Evolutionary conservation across 2,888 invertebrate genomes (phyloP), one percentile per base, ranked within the genome.

Genomic region (Caenorhabditis sp.): DNA sequence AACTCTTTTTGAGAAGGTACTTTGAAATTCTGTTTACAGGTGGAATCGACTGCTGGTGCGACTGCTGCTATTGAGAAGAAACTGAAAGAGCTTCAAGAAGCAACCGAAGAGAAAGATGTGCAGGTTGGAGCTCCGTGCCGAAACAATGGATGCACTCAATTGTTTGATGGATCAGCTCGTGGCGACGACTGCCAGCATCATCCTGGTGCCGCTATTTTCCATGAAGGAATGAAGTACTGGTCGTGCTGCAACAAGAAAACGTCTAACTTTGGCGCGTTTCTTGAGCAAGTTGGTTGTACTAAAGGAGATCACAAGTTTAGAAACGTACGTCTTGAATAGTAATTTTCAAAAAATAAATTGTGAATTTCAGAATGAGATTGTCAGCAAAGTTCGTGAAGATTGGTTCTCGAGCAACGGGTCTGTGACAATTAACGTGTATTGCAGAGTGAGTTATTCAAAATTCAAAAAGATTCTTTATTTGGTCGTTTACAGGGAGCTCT

Each of bases 251-350:
- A 95, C 88, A 95, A 95, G 90, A 95, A 95, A 90, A 98, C 98
- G 0, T 95, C 96, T 0, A 98, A 99, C 92, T 99, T 99, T 92
- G 94, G 95, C 72, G 94, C 94, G 1, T 99, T 99, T 92, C 93
- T 99, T 71, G 95, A 95, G 69, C 98, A 98, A 93, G 95, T 94
- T 64, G 99, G 99, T 0, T 99, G 99, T 92, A 94, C 94, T 4
- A 93, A 94, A 74, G 98, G 97, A 5, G 94, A 94, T 60, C 99
- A 99, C 93, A 93, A 95, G 80, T 99, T 98, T 97, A 93, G 65
- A 93, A 95, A 95, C 93, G 93, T 92, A 77, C 77, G 86, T n/a
- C n/a, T n/a, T 50, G 50, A 18, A 11, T 22, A n/a, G 11, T 0
- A 18, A 5, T 8, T 2, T 28, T 40, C 9, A 13, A 28, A 18